A percentile compares a stretch with the other conserved stretches of the same genome.
These are phyloP conservation scores for Malacoctenus gilli DNA, from an alignment of 2,797 vertebrate species.

Conservation along the genomic window DNA sequence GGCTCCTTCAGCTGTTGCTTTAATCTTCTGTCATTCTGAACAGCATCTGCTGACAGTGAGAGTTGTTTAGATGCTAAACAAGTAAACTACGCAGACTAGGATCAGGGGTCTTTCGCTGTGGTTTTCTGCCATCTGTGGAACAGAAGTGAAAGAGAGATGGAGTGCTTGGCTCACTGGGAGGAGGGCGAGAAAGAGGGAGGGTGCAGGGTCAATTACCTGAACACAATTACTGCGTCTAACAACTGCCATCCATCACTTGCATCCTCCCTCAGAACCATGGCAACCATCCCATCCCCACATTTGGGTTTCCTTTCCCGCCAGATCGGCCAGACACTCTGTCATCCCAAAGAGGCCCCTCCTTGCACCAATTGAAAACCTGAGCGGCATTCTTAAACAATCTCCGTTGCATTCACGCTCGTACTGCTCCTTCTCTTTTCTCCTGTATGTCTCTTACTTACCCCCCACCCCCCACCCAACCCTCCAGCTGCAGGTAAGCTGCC, in stretches of 20 bases:
- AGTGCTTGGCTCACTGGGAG: slow-evolving; percentile 57
- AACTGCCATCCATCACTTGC: slow-evolving; percentile 82
- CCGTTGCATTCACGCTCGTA: slow-evolving; percentile 11
- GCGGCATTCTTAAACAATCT: slow-evolving; percentile 76
- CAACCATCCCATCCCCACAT: slow-evolving; percentile 71
- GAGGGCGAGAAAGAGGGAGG: slow-evolving; percentile 48
- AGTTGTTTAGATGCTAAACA: slow-evolving; percentile 30
- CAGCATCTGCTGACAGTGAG: slow-evolving; percentile 4
- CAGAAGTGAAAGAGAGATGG: slow-evolving; percentile 64
- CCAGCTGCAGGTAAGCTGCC: slow-evolving; percentile 47
- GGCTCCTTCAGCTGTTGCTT: slow-evolving; percentile 3
- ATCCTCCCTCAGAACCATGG: slow-evolving; percentile 61
- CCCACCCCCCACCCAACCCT: slow-evolving; percentile 31
- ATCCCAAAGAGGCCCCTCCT: slow-evolving; percentile 68
- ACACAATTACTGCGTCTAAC: slow-evolving; percentile 84
- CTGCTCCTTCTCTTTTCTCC: slow-evolving; percentile 40
- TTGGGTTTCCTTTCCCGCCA: slow-evolving; percentile 73
- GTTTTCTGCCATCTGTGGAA: slow-evolving; percentile 62
- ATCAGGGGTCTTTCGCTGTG: slow-evolving; percentile 39
- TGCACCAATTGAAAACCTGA: slow-evolving; percentile 77
- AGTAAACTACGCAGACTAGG: slow-evolving; percentile 32
- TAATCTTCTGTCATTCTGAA: slow-evolving; percentile 1
- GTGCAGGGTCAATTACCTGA: slow-evolving; percentile 81
- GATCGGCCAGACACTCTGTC: slow-evolving; percentile 79
- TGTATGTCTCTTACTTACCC: slow-evolving; percentile 36